Base-by-base conservation (phyloP, 2,797 vertebrate genomes). In the Sternarchorhynchus goeldii region DNA sequence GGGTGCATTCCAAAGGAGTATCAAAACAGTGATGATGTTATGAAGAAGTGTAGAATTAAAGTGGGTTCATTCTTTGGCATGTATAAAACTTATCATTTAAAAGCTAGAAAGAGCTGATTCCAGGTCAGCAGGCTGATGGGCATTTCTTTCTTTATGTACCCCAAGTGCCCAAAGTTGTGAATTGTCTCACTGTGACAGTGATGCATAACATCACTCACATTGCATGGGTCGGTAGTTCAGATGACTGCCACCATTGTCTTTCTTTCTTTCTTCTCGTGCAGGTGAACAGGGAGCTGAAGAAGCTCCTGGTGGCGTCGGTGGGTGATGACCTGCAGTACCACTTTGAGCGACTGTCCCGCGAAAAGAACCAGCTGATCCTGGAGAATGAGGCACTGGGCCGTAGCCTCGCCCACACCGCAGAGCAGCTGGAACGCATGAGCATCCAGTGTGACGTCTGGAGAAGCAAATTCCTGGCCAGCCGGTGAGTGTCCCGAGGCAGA, bases 371-470 rank as follows among this genome's bases (percentile, higher is more conserved):
- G 83, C 91, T 98, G 57, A 95, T 97, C 79, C 88, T 98, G 78
- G 97, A 99, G 89, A 99, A 98, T 0, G 97, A 99, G 87, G 93
- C 93, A 10, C 85, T 98, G 45, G 91, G 94, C 2, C 90, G 92
- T 8, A 94, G 89, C 81, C 88, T 94, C 70, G 88, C 95, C 2
- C 96, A 97, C 76, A 88, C 96, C 0, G 95, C 95, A 0, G 98
- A 99, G 77, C 97, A 99, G 73, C 71, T 99, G 39, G 97, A 99
- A 81, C 94, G 97, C n/a, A 98, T 96, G 96, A 98, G 96, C 4
- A 99, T 99, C 82, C 98, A 99, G 67, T 98, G 97, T 74, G 98
- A 99, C 0, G 97, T 99, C 29, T 99, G 97, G 98, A 93, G 97
- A 87, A 99, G 97, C 92, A 99, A 99, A 91, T 99, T 99, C 89